Conservation (phyloP, 2,888 invertebrate genomes). For the Dicyrtomina minuta region DNA sequence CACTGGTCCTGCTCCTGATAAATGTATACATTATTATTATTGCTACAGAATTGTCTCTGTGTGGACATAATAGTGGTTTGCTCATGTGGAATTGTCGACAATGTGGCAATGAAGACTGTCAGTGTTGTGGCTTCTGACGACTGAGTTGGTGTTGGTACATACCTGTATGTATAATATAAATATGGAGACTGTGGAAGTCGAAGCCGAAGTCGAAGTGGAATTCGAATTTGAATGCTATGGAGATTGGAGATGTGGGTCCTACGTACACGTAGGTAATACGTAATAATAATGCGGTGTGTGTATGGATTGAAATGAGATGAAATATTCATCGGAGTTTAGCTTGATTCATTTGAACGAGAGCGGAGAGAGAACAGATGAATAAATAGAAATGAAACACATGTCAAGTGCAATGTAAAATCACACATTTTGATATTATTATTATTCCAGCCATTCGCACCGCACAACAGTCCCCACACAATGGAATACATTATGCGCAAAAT, state of each 20-base stretch:
- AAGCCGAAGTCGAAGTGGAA: too few relatives aligned
- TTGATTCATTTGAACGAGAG: conserved; percentile 18
- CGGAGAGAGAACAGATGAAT: conserved; percentile 29
- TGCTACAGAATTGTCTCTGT: too few relatives aligned
- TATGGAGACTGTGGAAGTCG: too few relatives aligned
- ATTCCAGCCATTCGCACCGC: conserved; percentile 26
- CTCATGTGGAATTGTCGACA: too few relatives aligned
- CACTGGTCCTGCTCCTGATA: too few relatives aligned
- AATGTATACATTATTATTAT: too few relatives aligned
- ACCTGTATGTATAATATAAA: too few relatives aligned
- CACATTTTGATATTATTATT: conserved; percentile 24
- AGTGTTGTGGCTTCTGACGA: too few relatives aligned
- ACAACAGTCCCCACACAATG: conserved; percentile 33
- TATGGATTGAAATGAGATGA: conserved; percentile 20
- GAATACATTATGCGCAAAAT: conserved; percentile 39
- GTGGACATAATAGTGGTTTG: too few relatives aligned
- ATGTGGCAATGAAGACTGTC: too few relatives aligned
- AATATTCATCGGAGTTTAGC: conserved; percentile 21
- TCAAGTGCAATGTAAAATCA: conserved; percentile 39
- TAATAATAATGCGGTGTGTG: too few relatives aligned
- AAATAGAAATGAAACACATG: conserved; percentile 37
- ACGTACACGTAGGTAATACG: neutral
- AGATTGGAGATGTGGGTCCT: neutral
- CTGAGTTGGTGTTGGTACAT: too few relatives aligned
- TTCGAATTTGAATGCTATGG: conserved; percentile 11